Evolutionary conservation across 2,888 invertebrate species (phyloP), one percentile per base, ranked within the genome.

Genomic region (Amphipyra tragopoginis): DNA sequence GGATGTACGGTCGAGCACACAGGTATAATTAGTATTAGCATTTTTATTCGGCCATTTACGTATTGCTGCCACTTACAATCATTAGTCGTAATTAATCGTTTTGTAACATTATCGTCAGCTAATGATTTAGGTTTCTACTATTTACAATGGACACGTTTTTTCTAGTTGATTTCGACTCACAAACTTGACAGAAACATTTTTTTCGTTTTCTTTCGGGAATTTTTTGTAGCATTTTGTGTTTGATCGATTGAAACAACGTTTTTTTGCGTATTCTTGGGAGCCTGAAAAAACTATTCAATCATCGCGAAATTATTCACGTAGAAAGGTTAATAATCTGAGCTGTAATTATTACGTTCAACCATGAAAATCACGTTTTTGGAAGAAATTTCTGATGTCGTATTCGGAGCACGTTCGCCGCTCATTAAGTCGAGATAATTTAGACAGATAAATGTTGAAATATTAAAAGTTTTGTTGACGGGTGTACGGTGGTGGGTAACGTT

Each of bases 381-480:
- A 45, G 48, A 63, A 14, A 57, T 48, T 53, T 53, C 43, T 40
- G 29, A 38, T 21, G 10, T 49, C 3, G 38, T 52, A 75, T 70
- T 65, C 59, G 9, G 9, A 38, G 61, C 79, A 78, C 75, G 79
- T 70, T 51, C 51, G 29, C 7, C 42, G 43, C 62, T 59, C 77
- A 77, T 74, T 72, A 57, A 45, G 50, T 33, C 36, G 42, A 74
- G 42, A 53, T 56, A 51, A 61, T 65, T 49, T 61, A 43, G 54
- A 58, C 64, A 40, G 55, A 64, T 66, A 65, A 55, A 65, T 68
- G 57, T 57, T 56, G 50, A 44, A 77, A 75, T 75, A 77, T 74
- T 74, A 62, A 69, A 73, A 77, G 33, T 70, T 58, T 56, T 51
- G 61, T 52, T 65, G 58, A 65, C 49, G 53, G 14, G 43, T 44